Evolutionary conservation across 2,797 vertebrate species (phyloP), one percentile per base, ranked within the genome.

Genomic region (Podarcis lilfordi): DNA sequence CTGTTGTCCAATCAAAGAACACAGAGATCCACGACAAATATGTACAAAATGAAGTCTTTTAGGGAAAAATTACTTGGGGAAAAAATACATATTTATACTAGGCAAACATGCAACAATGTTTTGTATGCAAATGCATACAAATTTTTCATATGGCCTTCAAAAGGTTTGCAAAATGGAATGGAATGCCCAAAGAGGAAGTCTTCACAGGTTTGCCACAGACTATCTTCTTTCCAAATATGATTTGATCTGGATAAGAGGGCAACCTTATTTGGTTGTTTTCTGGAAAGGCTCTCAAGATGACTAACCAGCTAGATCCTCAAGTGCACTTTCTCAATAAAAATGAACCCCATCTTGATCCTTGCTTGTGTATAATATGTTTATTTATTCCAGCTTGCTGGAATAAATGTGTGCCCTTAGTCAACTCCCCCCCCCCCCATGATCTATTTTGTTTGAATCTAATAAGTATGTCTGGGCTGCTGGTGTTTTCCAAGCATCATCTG

Each of bases 401-500:
- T 76, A 76, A 40, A 66, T 35, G 45, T 87, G 75, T 40, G 13
- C 25, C n/a, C 66, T 45, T 80, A 77, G 84, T 55, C 6, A 0
- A 27, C 83, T 88, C 85, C 27, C 87, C 50, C 43, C 87, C 50
- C 50, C 85, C 88, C 9, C 87, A 91, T 87, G 79, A 75, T 84
- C 1, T 78, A 77, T 88, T 89, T 86, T n/a, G 75, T 81, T 88
- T 91, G 50, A 43, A 25, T 78, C 66, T 91, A 91, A 92, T 66
- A 92, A 92, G 4, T 37, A 89, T 88, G 61, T 78, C 66, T 69
- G 89, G 69, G 76, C 89, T 85, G 76, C 43, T 72, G 72, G 25
- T 88, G 55, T 88, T 94, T 92, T 91, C 85, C 88, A 93, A 81
- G 79, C 10, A 79, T 80, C 85, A 91, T 90, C 83, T 75, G 90